phyloP scores from a whole-genome alignment of 2,888 invertebrate species.

The Frankliniella fusca region DNA sequence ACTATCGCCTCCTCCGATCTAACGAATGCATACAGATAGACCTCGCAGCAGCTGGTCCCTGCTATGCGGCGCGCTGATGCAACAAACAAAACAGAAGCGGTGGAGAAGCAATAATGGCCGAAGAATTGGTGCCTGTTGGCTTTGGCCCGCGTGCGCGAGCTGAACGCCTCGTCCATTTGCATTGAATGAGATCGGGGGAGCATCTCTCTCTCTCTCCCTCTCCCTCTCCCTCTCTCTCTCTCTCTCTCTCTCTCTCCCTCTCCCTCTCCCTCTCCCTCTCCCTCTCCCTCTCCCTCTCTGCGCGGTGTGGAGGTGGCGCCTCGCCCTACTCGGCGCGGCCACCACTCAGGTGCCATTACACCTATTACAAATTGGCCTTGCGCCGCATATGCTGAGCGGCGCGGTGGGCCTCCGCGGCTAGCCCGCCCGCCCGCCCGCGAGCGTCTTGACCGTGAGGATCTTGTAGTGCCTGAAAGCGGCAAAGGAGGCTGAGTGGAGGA shows the following conservation, averaged over 20 bases:
- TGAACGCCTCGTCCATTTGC: neutral
- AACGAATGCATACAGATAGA: neutral
- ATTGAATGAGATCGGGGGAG: neutral
- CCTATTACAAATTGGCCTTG: conserved; percentile 1
- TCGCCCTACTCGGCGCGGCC: too few species aligned
- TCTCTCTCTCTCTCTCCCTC: neutral
- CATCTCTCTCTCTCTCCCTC: neutral
- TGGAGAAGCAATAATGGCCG: neutral
- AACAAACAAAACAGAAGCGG: neutral
- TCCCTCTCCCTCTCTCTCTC: neutral
- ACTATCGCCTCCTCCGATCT: neutral
- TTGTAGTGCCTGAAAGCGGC: too few species aligned
- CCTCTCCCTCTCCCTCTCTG: neutral
- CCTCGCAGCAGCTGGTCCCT: neutral
- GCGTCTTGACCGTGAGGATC: too few species aligned
- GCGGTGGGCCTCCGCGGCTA: too few species aligned
- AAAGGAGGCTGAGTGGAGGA: too few species aligned
- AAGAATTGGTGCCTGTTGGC: neutral
- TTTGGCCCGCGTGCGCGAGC: neutral
- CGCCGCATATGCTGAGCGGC: too few species aligned
- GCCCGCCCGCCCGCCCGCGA: too few species aligned
- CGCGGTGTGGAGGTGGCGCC: neutral
- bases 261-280: neutral
- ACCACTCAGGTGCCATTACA: neutral
- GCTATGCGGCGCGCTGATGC: neutral